Evolutionary conservation across 2,113 vertebrate species (phyloP).

Genomic region (Nanorana parkeri): DNA sequence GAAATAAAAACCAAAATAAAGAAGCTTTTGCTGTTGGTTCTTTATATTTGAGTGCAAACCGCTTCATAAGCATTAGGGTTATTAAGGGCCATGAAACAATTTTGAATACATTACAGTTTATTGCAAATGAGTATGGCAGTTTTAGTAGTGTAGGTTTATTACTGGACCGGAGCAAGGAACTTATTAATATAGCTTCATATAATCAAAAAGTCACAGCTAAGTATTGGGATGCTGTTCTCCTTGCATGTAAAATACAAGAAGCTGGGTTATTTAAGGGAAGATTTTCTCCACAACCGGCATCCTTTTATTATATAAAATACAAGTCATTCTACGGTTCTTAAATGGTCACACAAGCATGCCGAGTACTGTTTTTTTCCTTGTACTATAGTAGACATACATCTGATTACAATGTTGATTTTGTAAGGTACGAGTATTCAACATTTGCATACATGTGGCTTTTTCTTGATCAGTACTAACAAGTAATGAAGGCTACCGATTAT

Average conservation of each 20-base stretch:
- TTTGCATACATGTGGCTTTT: too few relatives aligned
- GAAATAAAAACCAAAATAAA: neutral
- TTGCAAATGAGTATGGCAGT: constrained; percentile 27
- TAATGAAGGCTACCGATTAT: too few relatives aligned
- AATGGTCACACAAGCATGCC: neutral
- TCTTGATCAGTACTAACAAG: too few relatives aligned
- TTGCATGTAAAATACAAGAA: neutral
- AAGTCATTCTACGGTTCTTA: neutral
- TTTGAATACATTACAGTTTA: constrained; percentile 42
- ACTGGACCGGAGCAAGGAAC: constrained; percentile 5
- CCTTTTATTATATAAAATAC: neutral
- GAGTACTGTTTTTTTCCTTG: neutral
- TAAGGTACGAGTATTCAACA: too few relatives aligned
- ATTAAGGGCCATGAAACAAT: constrained; percentile 38
- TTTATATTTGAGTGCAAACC: constrained; percentile 16
- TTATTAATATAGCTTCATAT: constrained; percentile 14
- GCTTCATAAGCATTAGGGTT: constrained; percentile 38
- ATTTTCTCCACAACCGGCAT: neutral
- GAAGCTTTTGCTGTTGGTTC: neutral
- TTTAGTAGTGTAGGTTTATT: constrained; percentile 40
- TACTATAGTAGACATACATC: neutral
- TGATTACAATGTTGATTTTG: too few relatives aligned
- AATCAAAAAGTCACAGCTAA: constrained; percentile 26
- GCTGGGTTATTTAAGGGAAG: neutral
- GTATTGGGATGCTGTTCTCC: neutral